These are phyloP conservation scores for Microcebus tavaratra DNA, from an alignment of 2,113 vertebrate genomes.

Conservation along the genomic window DNA sequence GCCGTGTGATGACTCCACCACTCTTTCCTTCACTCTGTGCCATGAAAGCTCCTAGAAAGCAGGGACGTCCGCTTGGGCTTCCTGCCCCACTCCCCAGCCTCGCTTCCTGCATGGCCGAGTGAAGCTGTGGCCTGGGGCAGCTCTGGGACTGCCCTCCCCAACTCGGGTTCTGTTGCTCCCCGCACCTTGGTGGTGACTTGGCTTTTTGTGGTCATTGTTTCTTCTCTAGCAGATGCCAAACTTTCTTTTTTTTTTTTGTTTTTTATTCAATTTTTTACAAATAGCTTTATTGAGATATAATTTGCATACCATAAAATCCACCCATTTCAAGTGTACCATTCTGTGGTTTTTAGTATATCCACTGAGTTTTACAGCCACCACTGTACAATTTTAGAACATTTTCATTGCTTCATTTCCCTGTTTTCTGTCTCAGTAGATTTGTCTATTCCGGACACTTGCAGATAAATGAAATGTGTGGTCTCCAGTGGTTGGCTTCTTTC, in stretches of 20 bases:
- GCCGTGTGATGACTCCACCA: no score
- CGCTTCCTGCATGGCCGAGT: neutral
- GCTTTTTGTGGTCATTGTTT: neutral
- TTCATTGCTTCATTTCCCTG: neutral
- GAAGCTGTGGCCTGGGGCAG: neutral
- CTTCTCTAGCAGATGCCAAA: neutral
- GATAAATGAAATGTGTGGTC: neutral
- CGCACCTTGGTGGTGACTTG: neutral
- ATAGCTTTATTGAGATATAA: neutral
- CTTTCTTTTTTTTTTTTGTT: neutral
- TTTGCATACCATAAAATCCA: neutral
- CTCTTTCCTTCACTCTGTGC: neutral
- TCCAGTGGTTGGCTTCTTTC: neutral
- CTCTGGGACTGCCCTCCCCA: neutral
- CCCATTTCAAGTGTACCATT: neutral
- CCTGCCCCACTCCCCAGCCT: rapidly evolving
- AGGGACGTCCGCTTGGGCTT: neutral
- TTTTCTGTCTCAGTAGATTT: neutral
- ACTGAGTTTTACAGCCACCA: neutral
- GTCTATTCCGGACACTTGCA: neutral
- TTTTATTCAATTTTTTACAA: neutral
- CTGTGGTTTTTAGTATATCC: neutral
- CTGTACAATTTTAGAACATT: neutral
- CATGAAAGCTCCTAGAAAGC: rapidly evolving
- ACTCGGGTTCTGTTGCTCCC: neutral